Base-by-base conservation (phyloP, 2,797 vertebrate species). In the Clarias fuscus region DNA sequence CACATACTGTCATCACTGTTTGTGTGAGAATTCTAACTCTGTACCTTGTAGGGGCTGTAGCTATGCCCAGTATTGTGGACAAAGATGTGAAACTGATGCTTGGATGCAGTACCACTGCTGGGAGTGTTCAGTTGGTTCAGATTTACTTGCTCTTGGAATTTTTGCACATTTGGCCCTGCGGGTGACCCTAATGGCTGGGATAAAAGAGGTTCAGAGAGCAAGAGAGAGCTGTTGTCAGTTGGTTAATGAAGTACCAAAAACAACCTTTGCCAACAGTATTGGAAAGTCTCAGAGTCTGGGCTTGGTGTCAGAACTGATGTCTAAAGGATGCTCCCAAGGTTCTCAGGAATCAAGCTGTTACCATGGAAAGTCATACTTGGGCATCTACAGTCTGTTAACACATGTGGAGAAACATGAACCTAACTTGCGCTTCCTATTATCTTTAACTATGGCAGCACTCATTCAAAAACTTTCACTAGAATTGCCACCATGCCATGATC, bases 151-250 rank as follows among this genome's bases (percentile, higher is more conserved):
- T 0, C 86, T 96, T 79, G 98, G 98, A 0, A 89, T 98, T 87
- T 95, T 98, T 92, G 95, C 95, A 86, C 97, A 99, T 0, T 90
- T 97, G 17, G 95, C 97, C 67, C 90, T 99, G 70, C 96, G 98
- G 91, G 90, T 96, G 3, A 91, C 96, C 8, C 92, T 99, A 0
- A 93, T 96, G 89, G 96, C 97, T 0, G 96, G 97, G 22, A 91
- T 95, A 78, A 89, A 93, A 85, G 93, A 94, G 83, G 89, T 96
- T 59, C 90, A 86, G 87, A 89, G 5, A 22, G 93, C 92, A 20
- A 91, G 87, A 75, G 82, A 86, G 14, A 84, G 59, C 27, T 18
- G 4, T 43, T 70, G 7, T 59, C 53, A 56, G 17, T 61, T 78
- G 30, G 33, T 6, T 15, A 33, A 33, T 14, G 84, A 86, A 85